These are phyloP conservation scores for Ptychochromis oligacanthus DNA, from an alignment of 2,113 vertebrate species.

Conservation along the genomic window DNA sequence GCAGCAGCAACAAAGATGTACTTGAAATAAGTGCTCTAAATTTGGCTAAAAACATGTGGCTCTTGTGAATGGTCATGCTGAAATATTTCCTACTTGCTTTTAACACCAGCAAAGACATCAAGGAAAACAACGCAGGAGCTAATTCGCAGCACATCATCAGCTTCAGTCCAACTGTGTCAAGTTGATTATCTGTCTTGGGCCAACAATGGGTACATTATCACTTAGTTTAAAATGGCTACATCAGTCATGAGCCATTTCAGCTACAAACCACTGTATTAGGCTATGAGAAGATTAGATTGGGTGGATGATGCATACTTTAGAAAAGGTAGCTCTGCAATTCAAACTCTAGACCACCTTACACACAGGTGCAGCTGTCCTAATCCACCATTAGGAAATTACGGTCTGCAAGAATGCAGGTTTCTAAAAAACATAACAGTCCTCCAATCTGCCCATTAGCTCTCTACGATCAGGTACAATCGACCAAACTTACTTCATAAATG, in stretches of 20 bases:
- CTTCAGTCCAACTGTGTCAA: neutral
- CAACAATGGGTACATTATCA: neutral
- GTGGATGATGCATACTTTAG: neutral
- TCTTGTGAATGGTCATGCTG: neutral
- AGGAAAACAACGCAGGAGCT: neutral
- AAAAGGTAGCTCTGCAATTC: neutral
- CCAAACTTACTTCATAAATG: neutral
- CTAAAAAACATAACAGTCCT: too few species aligned
- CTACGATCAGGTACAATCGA: too few species aligned
- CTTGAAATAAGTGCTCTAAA: neutral
- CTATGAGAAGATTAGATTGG: neutral
- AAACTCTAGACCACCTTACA: neutral
- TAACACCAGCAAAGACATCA: neutral
- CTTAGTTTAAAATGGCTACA: neutral
- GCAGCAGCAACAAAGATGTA: neutral
- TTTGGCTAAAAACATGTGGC: neutral
- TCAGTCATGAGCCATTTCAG: neutral
- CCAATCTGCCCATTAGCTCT: fast-evolving
- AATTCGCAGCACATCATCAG: neutral
- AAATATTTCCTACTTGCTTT: fast-evolving
- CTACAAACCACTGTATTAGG: neutral
- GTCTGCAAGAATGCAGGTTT: neutral
- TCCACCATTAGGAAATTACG: neutral
- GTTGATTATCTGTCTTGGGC: neutral
- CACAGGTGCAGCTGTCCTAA: neutral